Conservation (phyloP, 1,140 invertebrate genomes). For the Listronotus oregonensis region DNA sequence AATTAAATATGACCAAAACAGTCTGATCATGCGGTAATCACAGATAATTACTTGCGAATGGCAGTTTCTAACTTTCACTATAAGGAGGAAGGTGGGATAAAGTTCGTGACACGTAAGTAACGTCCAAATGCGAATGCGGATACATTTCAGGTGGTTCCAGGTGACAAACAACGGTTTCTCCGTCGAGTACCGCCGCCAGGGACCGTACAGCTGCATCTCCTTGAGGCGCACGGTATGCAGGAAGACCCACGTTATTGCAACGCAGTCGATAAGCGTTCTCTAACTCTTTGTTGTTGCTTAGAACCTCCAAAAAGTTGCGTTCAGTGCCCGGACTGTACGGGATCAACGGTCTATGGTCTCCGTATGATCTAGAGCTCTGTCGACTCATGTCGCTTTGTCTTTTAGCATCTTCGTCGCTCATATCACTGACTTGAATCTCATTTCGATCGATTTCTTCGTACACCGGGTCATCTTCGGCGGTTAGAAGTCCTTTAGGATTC, state of each 20-base stretch:
- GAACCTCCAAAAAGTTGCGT: conserved; percentile 47
- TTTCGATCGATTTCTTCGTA: conserved; percentile 80
- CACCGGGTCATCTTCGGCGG: conserved; percentile 72
- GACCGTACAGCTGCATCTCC: conserved; percentile 65
- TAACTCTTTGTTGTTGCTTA: conserved; percentile 46
- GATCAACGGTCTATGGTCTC: conserved; percentile 74
- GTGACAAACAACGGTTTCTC: conserved; percentile 82
- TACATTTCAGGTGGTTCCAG: conserved; percentile 67
- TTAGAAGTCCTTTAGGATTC: conserved; percentile 51
- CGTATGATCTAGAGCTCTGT: conserved; percentile 78
- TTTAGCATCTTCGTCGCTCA: conserved; percentile 77
- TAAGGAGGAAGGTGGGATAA: conserved; percentile 52
- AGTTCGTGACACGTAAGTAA: conserved; percentile 52
- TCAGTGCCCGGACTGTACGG: conserved; percentile 56
- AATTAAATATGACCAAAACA: conserved; percentile 52
- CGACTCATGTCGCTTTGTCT: conserved; percentile 77
- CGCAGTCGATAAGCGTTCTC: conserved; percentile 60
- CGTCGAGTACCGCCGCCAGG: conserved; percentile 77
- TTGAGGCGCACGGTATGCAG: conserved; percentile 50
- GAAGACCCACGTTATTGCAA: conserved; percentile 62
- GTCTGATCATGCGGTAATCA: conserved; percentile 57
- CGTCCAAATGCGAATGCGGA: conserved; percentile 39
- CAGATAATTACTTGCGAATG: conserved; percentile 57
- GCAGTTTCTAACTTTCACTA: conserved; percentile 57
- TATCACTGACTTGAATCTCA: conserved; percentile 72